Base-by-base conservation (phyloP, 2,113 vertebrate species). In the Telmatochromis sp. region DNA sequence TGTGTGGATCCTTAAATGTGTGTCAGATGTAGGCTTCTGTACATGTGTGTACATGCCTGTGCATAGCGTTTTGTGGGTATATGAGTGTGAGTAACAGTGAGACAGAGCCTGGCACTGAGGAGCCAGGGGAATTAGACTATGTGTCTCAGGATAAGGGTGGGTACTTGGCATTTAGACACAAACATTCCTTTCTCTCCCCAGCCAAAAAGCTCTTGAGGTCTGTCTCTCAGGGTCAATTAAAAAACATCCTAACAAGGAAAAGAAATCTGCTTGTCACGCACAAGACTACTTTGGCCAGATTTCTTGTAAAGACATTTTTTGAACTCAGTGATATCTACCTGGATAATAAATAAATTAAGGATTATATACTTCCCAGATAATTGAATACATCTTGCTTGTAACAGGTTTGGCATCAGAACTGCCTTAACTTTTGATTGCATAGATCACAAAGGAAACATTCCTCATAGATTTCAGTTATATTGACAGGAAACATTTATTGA, bases 131-230 rank as follows among this genome's bases (percentile, higher is more conserved):
- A 87, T 92, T 91, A 92, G 90, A 81, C 85, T 82, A 19, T 63
- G 81, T 86, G 90, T 94, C 89, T 92, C 88, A 73, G 85, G 89
- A 81, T 94, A 82, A 91, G 93, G 94, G 94, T 94, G 94, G 93
- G 90, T 93, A 93, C 86, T 94, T 96, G 94, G 94, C 94, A 92
- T 84, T 71, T 80, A 10, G 83, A 92, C 87, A 89, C 91, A 91
- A 91, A 92, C 91, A 94, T 94, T 95, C 94, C 92, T 94, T 81
- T 85, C 82, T 84, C 71, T 90, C 57, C 37, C 7, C 55, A 85
- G 89, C 90, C 92, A 94, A 93, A 93, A 78, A 85, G 26, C 91
- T 91, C 85, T 93, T 87, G 58, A 92, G 89, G 51, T 90, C 85
- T 91, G 90, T 94, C 90, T 89, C 90, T 91, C 89, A 86, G 75